phyloP scores from a whole-genome alignment of 2,113 vertebrate species.

The Grammomys surdaster region DNA sequence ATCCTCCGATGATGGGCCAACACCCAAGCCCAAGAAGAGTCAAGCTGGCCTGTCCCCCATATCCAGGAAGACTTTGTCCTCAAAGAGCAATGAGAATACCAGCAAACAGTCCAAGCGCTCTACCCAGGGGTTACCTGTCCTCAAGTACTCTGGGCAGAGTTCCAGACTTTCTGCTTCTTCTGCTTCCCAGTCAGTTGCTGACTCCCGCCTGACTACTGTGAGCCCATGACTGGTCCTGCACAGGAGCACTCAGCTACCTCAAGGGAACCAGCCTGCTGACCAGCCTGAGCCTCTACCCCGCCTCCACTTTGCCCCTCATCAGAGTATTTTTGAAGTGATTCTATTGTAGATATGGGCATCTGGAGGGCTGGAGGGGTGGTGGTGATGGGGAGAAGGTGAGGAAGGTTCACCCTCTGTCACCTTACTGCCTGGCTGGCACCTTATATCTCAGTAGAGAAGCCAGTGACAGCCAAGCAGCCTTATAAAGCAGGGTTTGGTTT shows the following conservation, averaged over 20 bases:
- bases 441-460: conserved; percentile 66
- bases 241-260: conserved; percentile 78
- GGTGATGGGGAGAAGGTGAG: conserved; percentile 56
- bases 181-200: not conserved
- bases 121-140: conserved; percentile 79
- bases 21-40: conserved; percentile 35
- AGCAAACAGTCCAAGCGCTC: conserved; percentile 76
- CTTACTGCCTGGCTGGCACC: conserved; percentile 49
- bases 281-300: conserved; percentile 1
- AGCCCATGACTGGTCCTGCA: conserved; percentile 51
- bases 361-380: conserved; percentile 36
- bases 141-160: conserved; percentile 75
- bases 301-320: conserved; percentile 49
- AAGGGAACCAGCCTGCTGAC: conserved; percentile 44
- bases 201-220: conserved; percentile 53
- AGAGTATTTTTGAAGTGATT: conserved; percentile 76
- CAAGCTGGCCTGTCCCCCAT: not conserved
- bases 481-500: conserved; percentile 83
- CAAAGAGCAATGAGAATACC: conserved; percentile 62
- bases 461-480: conserved; percentile 64
- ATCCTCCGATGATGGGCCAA: conserved; percentile 22
- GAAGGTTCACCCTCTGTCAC: conserved; percentile 42
- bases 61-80: conserved; percentile 67
- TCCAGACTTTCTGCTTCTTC: not conserved
- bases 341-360: conserved; percentile 59